Conservation (phyloP, 2,797 vertebrate species). For the Cossypha dichroa region DNA sequence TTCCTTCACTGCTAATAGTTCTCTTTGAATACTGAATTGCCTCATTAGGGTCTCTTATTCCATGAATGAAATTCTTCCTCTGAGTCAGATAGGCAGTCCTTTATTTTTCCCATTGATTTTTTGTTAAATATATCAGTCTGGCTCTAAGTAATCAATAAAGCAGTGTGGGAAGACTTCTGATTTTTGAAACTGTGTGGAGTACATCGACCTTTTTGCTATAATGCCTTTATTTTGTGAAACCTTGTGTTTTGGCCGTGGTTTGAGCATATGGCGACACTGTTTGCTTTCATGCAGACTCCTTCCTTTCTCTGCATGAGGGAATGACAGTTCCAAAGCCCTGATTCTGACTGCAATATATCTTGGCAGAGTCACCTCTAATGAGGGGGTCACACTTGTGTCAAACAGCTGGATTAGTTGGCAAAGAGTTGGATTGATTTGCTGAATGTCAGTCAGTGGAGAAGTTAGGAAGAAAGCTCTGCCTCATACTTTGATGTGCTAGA, state of each 20-base stretch:
- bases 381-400: not conserved
- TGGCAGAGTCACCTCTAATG: not conserved
- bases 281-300: not conserved
- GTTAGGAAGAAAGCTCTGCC: not conserved
- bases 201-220: not conserved
- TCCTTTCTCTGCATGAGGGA: not conserved
- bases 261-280: not conserved
- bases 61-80: conserved; percentile 44
- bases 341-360: not conserved
- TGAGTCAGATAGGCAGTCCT: conserved; percentile 37
- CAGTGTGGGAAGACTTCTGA: not conserved
- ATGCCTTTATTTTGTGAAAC: not conserved
- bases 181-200: not conserved
- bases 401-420: not conserved
- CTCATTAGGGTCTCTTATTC: conserved; percentile 57
- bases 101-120: conserved; percentile 60
- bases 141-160: conserved; percentile 43
- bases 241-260: not conserved
- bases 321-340: not conserved
- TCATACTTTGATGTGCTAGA: not conserved
- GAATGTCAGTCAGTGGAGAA: not conserved
- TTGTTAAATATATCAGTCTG: conserved; percentile 20
- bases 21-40: conserved; percentile 55
- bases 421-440: not conserved
- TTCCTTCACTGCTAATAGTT: conserved; percentile 29